Conservation (phyloP, 2,888 invertebrate species). For the Xanthia togata region DNA sequence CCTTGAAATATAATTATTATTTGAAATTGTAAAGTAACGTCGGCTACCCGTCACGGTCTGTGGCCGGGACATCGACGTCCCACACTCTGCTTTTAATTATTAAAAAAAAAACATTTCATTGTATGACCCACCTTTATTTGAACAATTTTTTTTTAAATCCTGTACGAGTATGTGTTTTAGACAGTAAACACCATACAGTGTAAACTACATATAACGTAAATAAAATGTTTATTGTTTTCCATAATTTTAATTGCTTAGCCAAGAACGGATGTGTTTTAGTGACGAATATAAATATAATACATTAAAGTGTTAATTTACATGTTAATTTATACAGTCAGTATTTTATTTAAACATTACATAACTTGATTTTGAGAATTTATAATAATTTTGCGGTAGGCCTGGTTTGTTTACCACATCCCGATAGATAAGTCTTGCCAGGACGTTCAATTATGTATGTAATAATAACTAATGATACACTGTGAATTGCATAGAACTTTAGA, state of each 20-base stretch:
- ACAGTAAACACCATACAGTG: constrained; percentile 22
- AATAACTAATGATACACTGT: background rate
- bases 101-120: too few relatives aligned
- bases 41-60: constrained; percentile 84
- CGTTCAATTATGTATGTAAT: background rate
- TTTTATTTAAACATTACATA: background rate
- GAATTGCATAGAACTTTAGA: background rate
- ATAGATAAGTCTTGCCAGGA: constrained; percentile 15
- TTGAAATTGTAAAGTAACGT: constrained; percentile 84
- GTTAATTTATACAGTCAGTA: too few relatives aligned
- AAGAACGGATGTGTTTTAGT: constrained; percentile 6
- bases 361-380: constrained; percentile 2
- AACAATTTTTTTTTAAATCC: too few relatives aligned
- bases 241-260: constrained; percentile 14
- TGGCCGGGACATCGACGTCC: constrained; percentile 80
- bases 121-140: constrained; percentile 65
- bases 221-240: constrained; percentile 13
- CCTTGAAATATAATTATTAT: constrained; percentile 84
- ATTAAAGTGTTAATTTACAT: constrained; percentile 12
- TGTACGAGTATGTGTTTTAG: too few relatives aligned
- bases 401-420: constrained; percentile 36
- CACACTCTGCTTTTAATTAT: constrained; percentile 71
- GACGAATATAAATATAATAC: background rate
- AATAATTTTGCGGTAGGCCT: constrained; percentile 36
- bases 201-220: constrained; percentile 13